Base-by-base conservation (phyloP, 2,113 vertebrate genomes). In the Rallus limicola region DNA sequence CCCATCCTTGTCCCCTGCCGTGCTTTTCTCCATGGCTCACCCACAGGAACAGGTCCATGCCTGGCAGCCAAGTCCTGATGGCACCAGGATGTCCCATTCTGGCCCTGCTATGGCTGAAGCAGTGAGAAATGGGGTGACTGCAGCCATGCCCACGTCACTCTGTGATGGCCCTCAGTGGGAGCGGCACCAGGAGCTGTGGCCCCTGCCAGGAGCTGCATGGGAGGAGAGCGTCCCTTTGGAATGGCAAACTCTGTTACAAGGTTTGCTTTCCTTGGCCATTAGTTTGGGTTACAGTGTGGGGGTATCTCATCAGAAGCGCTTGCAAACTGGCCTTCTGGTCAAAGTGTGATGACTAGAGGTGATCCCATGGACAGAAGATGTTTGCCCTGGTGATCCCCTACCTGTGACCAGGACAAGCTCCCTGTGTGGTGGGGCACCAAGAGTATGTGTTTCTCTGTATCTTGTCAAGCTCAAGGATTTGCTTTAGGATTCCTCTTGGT, bases 391-490 rank as follows among this genome's bases (percentile, higher is more conserved):
- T 25, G 60, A 6, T 18, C 8, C 9, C 6, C 16, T 23, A 60
- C 46, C 59, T 0, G 0, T 38, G 34, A 19, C 40, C 38, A 72
- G 55, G 38, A 44, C 0, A 6, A 92, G 44, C 28, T 7, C 46
- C 3, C 0, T 2, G 2, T 34, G 16, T 24, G 31, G 11, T 26
- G 9, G 60, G 25, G 10, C 72, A 62, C 3, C 1, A 0, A 23
- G 34, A 59, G 18, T 2, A 0, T 6, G 29, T 44, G 62, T 59
- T 11, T 4, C 42, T 42, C 59, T 59, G 62, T 5, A 1, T 10
- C 52, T 40, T 24, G 36, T 28, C 52, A 70, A 25, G 24, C 52
- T 92, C 3, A 0, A n/a, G 44, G 42, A 11, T 10, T 3, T 7
- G 17, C 42, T 75, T 91, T 36, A 7, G 33, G 53, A 11, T 82